phyloP scores from a whole-genome alignment of 2,797 vertebrate genomes.

The Sebastes glaucus region DNA sequence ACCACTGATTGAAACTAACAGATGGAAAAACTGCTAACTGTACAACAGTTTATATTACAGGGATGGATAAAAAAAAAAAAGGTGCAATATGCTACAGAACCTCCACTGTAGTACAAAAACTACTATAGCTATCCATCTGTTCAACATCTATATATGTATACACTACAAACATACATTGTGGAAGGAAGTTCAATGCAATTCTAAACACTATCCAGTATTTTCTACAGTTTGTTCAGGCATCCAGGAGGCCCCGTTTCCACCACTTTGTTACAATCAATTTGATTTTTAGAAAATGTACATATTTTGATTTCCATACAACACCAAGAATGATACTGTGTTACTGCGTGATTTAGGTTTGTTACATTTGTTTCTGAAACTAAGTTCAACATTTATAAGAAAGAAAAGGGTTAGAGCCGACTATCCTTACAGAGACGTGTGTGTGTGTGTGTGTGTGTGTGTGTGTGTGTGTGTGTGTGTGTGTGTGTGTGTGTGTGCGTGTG shows the following conservation, averaged over 20 bases:
- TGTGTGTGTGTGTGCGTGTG: not conserved
- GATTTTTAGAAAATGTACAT: not conserved
- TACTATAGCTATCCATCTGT: not conserved
- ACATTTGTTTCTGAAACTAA: too few relatives aligned
- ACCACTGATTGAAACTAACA: not conserved
- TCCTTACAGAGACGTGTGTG: not conserved
- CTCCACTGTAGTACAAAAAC: not conserved
- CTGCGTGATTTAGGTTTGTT: not conserved
- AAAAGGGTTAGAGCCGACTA: not conserved
- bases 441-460: constrained; percentile 4
- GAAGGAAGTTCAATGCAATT: not conserved
- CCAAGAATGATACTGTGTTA: not conserved
- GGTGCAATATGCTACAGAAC: not conserved
- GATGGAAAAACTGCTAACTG: not conserved
- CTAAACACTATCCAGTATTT: not conserved
- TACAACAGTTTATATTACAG: not conserved
- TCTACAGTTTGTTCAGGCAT: not conserved
- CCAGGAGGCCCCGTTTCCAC: not conserved
- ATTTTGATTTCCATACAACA: not conserved
- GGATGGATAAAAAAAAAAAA: not conserved
- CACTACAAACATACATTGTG: not conserved
- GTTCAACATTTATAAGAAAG: not conserved
- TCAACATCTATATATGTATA: not conserved
- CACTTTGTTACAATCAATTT: too few relatives aligned
- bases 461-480: not conserved